A percentile compares a stretch with the other conserved stretches of the same genome.
phyloP scores from a whole-genome alignment of 2,113 vertebrate genomes.

The Stomatorhinus ivindoensis region DNA sequence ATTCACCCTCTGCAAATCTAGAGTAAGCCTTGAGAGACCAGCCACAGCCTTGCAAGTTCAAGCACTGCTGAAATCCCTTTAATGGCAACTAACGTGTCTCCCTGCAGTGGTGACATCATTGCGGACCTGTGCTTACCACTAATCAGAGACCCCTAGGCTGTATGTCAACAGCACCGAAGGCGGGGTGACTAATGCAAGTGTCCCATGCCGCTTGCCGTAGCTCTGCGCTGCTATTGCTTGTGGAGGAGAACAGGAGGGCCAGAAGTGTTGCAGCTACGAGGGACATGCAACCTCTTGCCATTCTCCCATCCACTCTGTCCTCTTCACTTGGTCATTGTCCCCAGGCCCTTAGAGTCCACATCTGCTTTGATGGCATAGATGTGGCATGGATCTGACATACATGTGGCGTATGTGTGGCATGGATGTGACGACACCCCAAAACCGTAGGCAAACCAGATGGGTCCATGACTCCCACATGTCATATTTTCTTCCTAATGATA shows the following conservation, averaged over 20 bases:
- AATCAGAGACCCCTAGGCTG: neutral
- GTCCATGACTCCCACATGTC: neutral
- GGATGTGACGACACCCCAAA: neutral
- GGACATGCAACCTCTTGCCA: neutral
- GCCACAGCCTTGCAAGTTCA: neutral
- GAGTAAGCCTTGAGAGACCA: neutral
- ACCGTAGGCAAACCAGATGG: neutral
- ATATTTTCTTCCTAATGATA: neutral
- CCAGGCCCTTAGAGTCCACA: neutral
- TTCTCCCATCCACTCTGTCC: neutral
- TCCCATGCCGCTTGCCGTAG: neutral
- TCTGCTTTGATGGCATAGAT: neutral
- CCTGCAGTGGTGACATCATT: neutral
- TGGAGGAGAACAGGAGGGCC: neutral
- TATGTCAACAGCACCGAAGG: neutral
- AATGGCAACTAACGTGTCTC: neutral
- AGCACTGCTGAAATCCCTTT: neutral
- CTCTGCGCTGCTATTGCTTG: neutral
- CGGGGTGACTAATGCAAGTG: neutral
- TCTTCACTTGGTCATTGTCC: neutral
- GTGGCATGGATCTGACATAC: neutral
- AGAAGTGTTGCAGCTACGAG: neutral
- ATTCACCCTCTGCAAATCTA: neutral
- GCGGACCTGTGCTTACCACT: neutral
- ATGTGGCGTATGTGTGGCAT: neutral